phyloP scores from a whole-genome alignment of 2,797 vertebrate species.

The Loriculus beryllinus region DNA sequence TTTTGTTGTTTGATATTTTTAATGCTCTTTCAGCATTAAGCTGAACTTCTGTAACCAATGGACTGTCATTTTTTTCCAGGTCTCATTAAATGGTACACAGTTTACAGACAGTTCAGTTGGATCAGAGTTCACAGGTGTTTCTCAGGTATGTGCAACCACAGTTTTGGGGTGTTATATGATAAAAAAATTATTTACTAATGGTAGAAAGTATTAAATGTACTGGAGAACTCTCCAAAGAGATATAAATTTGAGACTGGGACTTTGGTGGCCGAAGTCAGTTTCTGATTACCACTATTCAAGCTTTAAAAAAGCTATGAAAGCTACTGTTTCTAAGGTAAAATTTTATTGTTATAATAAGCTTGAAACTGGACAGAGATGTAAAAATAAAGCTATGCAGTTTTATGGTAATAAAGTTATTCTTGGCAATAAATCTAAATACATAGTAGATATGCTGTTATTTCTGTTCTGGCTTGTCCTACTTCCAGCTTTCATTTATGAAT shows the following conservation, averaged over 20 bases:
- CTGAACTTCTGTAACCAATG: background rate
- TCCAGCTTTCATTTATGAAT: conserved; percentile 45
- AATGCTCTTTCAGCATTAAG: background rate
- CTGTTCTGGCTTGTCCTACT: conserved; percentile 41
- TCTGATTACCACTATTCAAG: background rate
- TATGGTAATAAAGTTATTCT: conserved; percentile 48
- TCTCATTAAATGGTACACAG: conserved; percentile 86
- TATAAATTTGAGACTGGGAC: background rate
- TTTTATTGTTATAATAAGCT: background rate
- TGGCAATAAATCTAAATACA: conserved; percentile 42
- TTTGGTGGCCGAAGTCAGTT: background rate
- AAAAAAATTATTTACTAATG: background rate
- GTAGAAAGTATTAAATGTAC: background rate
- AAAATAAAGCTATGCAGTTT: background rate
- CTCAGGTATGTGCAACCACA: conserved; percentile 81
- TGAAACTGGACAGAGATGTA: background rate
- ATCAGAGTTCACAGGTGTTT: conserved; percentile 88
- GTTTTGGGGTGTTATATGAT: background rate
- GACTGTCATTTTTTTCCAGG: conserved; percentile 72
- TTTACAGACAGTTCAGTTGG: conserved; percentile 88
- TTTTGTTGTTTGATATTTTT: background rate
- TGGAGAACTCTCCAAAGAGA: background rate
- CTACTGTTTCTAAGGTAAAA: background rate
- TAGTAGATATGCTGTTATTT: conserved; percentile 41
- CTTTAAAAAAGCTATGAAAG: background rate